Base-by-base conservation (phyloP, 1,140 invertebrate genomes). In the Panulirus ornatus region DNA sequence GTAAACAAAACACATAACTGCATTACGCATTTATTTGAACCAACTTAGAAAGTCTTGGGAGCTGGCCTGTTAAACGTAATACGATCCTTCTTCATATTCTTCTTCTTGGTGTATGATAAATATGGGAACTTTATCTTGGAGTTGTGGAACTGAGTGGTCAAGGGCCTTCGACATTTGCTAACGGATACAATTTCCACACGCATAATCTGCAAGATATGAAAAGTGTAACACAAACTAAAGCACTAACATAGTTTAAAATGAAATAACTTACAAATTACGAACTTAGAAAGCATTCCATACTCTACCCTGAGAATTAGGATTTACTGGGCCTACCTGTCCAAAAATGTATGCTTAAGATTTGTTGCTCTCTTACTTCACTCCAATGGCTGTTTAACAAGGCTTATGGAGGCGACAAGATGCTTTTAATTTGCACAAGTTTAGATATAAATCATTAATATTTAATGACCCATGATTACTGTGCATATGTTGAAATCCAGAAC, bases 81-180 rank as follows among this genome's bases (percentile, higher is more conserved):
- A 19, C 88, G 78, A 27, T 89, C 88, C 22, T 36, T 51, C 66
- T 83, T 89, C 88, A 89, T 76, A 47, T 89, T 84, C 88, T 89
- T 89, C 76, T 75, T 91, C 81, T 91, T 85, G n/a, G 44, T 34
- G 47, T 90, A 79, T 42, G 99, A 98, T 42, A 98, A 97, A 94
- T 99, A 95, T 88, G 99, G 99, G 96, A 99, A 99, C 93, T 96
- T 96, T 94, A 99, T 99, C 93, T 96, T 97, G 58, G 97, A 96
- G 95, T 99, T 97, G 94, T 99, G 99, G 96, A 99, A 99, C 95
- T 99, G 99, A 95, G 99, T 99, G 34, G 99, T 96, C 93, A 98
- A 96, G 6, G 98, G 97, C 93, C 99, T 96, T 92, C 98, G 96
- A 93, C 98, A 98, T 92, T 98, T 97, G 16, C 95, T 94, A 38